These are phyloP conservation scores for Archocentrus centrarchus DNA, from an alignment of 2,113 vertebrate species.

Conservation along the genomic window DNA sequence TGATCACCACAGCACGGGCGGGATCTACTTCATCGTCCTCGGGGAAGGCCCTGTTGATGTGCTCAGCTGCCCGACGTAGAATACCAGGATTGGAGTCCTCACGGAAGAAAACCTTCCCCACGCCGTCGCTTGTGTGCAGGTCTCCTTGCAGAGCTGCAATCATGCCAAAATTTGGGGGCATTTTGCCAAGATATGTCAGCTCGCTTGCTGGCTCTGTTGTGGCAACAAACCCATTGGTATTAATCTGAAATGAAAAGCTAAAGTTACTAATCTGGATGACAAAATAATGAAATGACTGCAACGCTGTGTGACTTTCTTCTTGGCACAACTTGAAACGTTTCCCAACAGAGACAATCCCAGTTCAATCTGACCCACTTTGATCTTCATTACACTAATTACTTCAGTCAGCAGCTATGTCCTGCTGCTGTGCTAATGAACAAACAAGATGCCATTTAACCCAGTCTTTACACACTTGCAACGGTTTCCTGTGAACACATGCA, in stretches of 20 bases:
- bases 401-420: constrained; percentile 43
- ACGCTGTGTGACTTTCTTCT: neutral
- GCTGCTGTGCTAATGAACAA: constrained; percentile 54
- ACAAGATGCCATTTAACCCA: constrained; percentile 43
- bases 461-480: constrained; percentile 34
- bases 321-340: constrained; percentile 12
- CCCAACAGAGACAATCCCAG: neutral
- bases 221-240: constrained; percentile 91
- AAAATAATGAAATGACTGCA: neutral
- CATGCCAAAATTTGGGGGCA: constrained; percentile 86
- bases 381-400: constrained; percentile 68
- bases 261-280: constrained; percentile 13
- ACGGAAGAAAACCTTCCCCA: constrained; percentile 87
- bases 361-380: constrained; percentile 57
- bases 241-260: constrained; percentile 81
- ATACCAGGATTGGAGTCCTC: constrained; percentile 83
- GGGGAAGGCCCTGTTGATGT: constrained; percentile 87
- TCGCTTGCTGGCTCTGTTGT: constrained; percentile 80
- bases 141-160: constrained; percentile 89
- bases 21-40: constrained; percentile 78
- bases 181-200: constrained; percentile 83
- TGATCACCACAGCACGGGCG: constrained; percentile 83
- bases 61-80: constrained; percentile 75
- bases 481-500: constrained; percentile 42
- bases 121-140: constrained; percentile 86